Base-by-base conservation (phyloP, 2,113 vertebrate species). In the Oostethus manadensis region DNA sequence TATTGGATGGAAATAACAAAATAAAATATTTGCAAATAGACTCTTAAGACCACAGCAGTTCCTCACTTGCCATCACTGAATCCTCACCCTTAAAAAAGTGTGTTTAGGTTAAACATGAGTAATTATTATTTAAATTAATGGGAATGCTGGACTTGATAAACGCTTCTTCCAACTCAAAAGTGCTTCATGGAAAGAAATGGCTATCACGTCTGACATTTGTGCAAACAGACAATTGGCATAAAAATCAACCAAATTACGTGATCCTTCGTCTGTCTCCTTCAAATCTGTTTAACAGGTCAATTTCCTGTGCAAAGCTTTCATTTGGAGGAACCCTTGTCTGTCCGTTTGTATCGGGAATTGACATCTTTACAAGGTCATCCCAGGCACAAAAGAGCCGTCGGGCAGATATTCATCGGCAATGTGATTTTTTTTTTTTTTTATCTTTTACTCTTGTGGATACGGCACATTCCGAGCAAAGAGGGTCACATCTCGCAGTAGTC, bases 221-320 rank as follows among this genome's bases (percentile, higher is more conserved):
- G 58, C 64, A 73, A 68, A 64, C 62, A 48, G 50, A 70, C 59
- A 66, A 58, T 66, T 26, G 51, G 64, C 62, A 58, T 70, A 59
- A 77, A 58, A 77, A 77, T 68, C 78, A 60, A 59, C 71, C 42
- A 42, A 22, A 51, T 65, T 59, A 73, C 60, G 66, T 62, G 63
- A 40, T 18, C 33, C 33, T 3, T 35, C 16, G 29, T 4, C 26
- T 51, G 26, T n/a, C 64, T 70, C 73, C 66, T n/a, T 18, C 26
- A 35, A 42, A 68, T 81, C 73, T 62, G 73, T 71, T 58, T 78
- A 78, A 84, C 81, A 86, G 78, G 81, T 83, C 80, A 77, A 81
- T 83, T 72, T 86, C 79, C 78, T 74, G 63, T 70, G 66, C 72
- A 66, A 73, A 72, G 78, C 79, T 77, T 84, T 78, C 74, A 84